Evolutionary conservation across 1,140 invertebrate species (phyloP), one percentile per base, ranked within the genome.

Genomic region (Ditylenchus dipsaci): DNA sequence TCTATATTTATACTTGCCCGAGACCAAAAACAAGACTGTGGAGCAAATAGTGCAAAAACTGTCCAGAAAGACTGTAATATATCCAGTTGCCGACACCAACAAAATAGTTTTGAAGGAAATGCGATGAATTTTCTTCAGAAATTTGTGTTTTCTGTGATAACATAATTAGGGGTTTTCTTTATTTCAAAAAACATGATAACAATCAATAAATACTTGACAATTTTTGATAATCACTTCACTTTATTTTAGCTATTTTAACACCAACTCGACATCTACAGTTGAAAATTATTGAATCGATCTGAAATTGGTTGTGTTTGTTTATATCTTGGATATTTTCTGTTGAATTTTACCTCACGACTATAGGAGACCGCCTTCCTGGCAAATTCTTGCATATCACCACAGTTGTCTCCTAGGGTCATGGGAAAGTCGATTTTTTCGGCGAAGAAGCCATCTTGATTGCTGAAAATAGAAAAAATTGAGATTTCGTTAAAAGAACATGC

Each of bases 31-130:
- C 23, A 30, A 63, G 0, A 23, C 73, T n/a, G 69, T 73, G 11
- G 63, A 76, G 8, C 11, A 67, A 8, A 76, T 73, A 15, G 57
- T 73, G 26, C 65, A 73, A 8, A 64, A 74, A 7, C 27, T 73
- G 26, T 21, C 27, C 49, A 53, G n/a, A 53, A 61, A 26, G 21
- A 21, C 5, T 7, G 26, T 61, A 5, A 13, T 61, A 7, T 61
- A 61, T 61, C 21, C 27, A 7, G 29, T 21, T 26, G 49, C n/a
- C n/a, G 49, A 53, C 49, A 53, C 49, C n/a, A 53, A 21, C n/a
- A 53, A 17, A 17, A 53, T 53, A 53, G 49, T 1, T 3, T 15
- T 53, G 49, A 53, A 53, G 15, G n/a, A 53, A 53, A 53, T 53
- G 8, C 3, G n/a, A 15, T 53, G 23, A 53, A 53, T 53, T 17